A percentile compares a stretch with the other conserved stretches of the same genome.
Evolutionary conservation across 1,140 invertebrate species (phyloP).

Genomic region (Drosophila busckii): DNA sequence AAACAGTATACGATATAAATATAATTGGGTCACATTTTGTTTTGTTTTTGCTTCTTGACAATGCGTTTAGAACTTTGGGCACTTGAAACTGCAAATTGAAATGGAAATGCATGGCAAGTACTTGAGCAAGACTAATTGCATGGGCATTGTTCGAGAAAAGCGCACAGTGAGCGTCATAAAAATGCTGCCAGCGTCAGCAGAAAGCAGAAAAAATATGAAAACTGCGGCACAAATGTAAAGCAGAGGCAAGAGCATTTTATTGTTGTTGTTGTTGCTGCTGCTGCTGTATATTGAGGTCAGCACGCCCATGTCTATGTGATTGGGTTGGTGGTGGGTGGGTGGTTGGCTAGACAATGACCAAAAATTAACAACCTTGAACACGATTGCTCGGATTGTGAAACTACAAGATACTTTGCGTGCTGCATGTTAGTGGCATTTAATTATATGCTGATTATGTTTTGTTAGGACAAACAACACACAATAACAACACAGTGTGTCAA

Average conservation of each 20-base stretch:
- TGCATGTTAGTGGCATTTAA: constrained; percentile 74
- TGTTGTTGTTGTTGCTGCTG: constrained; percentile 1
- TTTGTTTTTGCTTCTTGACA: constrained; percentile 21
- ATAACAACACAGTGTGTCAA: constrained; percentile 27
- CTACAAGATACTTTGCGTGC: constrained; percentile 64
- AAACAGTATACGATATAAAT: background rate
- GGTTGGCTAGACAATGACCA: constrained; percentile 5
- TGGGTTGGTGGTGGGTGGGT: constrained; percentile 2
- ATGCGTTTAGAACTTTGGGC: constrained; percentile 10
- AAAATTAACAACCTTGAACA: constrained; percentile 28
- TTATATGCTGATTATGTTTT: constrained; percentile 75
- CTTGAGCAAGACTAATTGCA: constrained; percentile 50
- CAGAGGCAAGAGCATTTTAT: constrained; percentile 21
- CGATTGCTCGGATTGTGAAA: constrained; percentile 38
- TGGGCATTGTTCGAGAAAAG: constrained; percentile 30
- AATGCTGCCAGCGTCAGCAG: constrained; percentile 60
- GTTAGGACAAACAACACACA: constrained; percentile 45
- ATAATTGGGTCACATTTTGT: constrained; percentile 8
- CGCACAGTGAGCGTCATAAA: constrained; percentile 45
- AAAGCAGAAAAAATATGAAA: constrained; percentile 46
- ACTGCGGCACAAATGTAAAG: constrained; percentile 21
- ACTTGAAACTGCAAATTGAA: constrained; percentile 13
- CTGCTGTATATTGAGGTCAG: constrained; percentile 60
- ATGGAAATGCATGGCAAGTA: too few species aligned
- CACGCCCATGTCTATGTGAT: constrained; percentile 9